Conservation (phyloP, 2,797 vertebrate genomes). For the Megalops cyprinoides region DNA sequence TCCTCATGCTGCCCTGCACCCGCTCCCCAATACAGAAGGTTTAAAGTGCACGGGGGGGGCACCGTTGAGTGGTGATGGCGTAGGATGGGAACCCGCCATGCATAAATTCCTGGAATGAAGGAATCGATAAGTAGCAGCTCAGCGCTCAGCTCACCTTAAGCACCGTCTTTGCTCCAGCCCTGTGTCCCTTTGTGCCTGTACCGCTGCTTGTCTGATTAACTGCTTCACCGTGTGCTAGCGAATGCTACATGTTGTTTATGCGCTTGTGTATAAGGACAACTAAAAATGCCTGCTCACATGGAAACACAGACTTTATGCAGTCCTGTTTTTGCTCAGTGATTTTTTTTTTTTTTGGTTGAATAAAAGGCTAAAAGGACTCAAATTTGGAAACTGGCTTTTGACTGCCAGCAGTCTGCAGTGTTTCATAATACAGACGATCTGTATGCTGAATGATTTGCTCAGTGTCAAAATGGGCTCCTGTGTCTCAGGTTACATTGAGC, state of each 20-base stretch:
- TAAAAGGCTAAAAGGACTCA: background rate
- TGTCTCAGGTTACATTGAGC: slow-evolving; percentile 1
- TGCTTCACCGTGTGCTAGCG: background rate
- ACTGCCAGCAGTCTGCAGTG: background rate
- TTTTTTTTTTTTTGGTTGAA: background rate
- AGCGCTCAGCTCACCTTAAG: slow-evolving; percentile 52
- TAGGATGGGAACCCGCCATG: slow-evolving; percentile 42
- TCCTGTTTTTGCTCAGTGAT: background rate
- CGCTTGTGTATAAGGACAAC: background rate
- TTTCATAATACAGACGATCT: background rate
- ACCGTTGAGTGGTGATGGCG: slow-evolving; percentile 37
- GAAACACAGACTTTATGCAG: background rate
- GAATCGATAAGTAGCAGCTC: slow-evolving; percentile 44
- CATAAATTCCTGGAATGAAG: slow-evolving; percentile 52
- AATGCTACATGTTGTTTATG: background rate
- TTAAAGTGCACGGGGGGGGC: slow-evolving; percentile 33
- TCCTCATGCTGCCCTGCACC: background rate
- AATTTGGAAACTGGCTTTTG: slow-evolving; percentile 16
- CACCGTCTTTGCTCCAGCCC: slow-evolving; percentile 51
- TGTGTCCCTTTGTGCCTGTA: slow-evolving; percentile 52
- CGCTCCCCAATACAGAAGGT: background rate
- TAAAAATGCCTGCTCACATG: slow-evolving; percentile 20
- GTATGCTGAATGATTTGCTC: background rate
- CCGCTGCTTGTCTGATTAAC: background rate
- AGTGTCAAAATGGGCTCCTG: slow-evolving; percentile 5